Evolutionary conservation across 2,113 vertebrate species (phyloP).

Genomic region (Phocoena phocoena): DNA sequence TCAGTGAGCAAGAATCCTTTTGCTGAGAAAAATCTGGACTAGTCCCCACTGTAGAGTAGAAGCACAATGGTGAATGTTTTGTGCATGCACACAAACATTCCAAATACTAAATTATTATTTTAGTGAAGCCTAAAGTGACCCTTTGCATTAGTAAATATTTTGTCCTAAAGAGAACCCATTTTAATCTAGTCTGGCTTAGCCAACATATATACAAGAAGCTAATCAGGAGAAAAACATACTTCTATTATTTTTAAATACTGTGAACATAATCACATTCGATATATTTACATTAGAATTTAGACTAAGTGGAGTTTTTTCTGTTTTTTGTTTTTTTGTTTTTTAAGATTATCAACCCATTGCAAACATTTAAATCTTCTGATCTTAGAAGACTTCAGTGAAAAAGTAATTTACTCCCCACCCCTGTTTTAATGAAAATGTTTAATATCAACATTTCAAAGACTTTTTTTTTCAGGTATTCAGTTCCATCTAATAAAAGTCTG

Average conservation of each 20-base stretch:
- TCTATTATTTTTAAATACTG: not conserved
- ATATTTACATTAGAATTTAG: not conserved
- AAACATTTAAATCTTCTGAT: not conserved
- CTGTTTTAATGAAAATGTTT: not conserved
- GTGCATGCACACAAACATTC: not conserved
- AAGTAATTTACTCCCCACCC: not conserved
- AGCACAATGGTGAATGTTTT: not conserved
- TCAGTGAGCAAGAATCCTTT: not conserved
- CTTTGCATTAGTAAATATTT: not conserved
- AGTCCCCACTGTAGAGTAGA: not conserved
- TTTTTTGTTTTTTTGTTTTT: not conserved
- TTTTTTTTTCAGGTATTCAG: not conserved
- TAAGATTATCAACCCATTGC: not conserved
- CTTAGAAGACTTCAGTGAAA: not conserved
- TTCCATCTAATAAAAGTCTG: not conserved
- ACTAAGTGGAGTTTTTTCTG: not conserved
- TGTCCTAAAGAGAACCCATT: not conserved
- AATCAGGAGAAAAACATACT: not conserved
- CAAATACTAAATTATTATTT: not conserved
- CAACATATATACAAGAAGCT: not conserved
- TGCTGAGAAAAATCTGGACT: not conserved
- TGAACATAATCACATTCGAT: not conserved
- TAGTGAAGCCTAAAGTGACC: not conserved
- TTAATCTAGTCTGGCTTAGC: not conserved
- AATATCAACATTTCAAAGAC: not conserved